Evolutionary conservation across 2,797 vertebrate genomes (phyloP).

Genomic region (Notamacropus eugenii): DNA sequence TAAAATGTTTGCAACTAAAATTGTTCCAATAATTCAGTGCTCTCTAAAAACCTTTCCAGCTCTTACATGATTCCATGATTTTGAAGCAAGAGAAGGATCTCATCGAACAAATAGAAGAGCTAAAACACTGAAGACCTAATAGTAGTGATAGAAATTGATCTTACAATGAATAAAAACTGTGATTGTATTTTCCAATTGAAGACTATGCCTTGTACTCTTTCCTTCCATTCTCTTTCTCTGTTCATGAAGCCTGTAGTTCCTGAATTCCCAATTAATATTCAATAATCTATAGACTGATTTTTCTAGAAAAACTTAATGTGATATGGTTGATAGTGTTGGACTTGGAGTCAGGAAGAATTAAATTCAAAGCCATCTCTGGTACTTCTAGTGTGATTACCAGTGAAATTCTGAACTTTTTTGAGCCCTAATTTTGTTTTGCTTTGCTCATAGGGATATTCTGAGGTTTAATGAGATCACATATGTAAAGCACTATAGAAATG

Average conservation of each 20-base stretch:
- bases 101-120: not conserved
- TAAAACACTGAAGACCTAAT: not conserved
- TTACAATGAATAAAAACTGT: not conserved
- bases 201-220: not conserved
- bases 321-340: not conserved
- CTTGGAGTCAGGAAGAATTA: not conserved
- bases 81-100: not conserved
- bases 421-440: not conserved
- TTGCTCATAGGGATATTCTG: not conserved
- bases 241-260: not conserved
- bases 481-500: not conserved
- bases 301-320: not conserved
- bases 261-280: not conserved
- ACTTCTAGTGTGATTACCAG: not conserved
- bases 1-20: not conserved
- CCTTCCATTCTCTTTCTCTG: not conserved
- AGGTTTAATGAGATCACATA: not conserved
- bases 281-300: not conserved
- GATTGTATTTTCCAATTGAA: not conserved
- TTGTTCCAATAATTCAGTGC: not conserved
- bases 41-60: not conserved
- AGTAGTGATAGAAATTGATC: not conserved
- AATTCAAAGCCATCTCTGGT: not conserved
- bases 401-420: not conserved
- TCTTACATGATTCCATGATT: not conserved